Conservation (phyloP, 2,797 vertebrate genomes). For the Hozukius guyotensis region DNA sequence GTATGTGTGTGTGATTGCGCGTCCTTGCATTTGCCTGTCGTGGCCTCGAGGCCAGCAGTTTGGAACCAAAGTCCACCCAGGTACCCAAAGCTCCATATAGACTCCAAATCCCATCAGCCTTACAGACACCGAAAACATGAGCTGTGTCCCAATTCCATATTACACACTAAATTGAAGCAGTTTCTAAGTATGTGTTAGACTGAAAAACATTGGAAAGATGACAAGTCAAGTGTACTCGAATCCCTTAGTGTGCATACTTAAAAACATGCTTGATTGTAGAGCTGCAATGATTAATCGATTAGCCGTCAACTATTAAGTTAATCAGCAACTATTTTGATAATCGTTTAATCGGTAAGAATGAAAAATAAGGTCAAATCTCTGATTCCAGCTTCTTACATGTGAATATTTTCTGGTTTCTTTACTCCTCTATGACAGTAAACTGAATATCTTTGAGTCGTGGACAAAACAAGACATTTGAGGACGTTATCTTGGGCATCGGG, state of each 20-base stretch:
- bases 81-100: constrained; percentile 4
- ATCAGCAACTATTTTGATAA: too few relatives aligned
- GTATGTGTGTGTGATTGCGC: not conserved
- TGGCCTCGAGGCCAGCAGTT: constrained; percentile 11
- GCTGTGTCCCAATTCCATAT: constrained; percentile 13
- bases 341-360: too few relatives aligned
- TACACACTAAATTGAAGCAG: not conserved
- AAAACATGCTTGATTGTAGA: too few relatives aligned
- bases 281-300: too few relatives aligned
- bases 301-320: too few relatives aligned
- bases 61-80: not conserved
- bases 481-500: too few relatives aligned
- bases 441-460: too few relatives aligned
- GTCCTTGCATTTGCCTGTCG: not conserved
- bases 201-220: not conserved
- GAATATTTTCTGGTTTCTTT: too few relatives aligned
- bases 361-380: too few relatives aligned
- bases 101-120: constrained; percentile 54
- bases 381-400: too few relatives aligned
- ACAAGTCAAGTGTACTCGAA: not conserved
- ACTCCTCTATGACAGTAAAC: too few relatives aligned
- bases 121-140: not conserved
- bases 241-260: not conserved
- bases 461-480: too few relatives aligned
- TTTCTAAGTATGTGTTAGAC: not conserved